Evolutionary conservation across 2,888 invertebrate genomes (phyloP), one percentile per base, ranked within the genome.

Genomic region (Dryobota labecula): DNA sequence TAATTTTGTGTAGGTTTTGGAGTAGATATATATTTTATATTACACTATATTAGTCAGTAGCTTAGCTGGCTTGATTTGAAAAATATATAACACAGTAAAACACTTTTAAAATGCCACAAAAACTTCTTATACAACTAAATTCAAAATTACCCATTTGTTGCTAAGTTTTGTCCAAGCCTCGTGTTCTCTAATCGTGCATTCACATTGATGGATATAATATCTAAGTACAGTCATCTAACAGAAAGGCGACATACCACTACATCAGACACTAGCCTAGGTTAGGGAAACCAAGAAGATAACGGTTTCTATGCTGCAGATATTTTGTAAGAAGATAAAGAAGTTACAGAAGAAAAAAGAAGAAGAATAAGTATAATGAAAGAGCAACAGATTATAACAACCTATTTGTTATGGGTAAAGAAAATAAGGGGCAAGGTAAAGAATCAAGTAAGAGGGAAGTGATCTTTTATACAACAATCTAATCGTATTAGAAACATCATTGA

Each of bases 141-240:
- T 20, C 15, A 24, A 30, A 18, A 56, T 13, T 56, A 62, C 9
- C 2, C 5, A 13, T 0, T 1, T 1, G 13, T 70, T 54, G 76
- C 74, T 74, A 86, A 84, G 73, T 82, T 86, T 87, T 87, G 86
- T 83, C 84, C 73, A 86, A 85, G 75, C 30, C 61, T 76, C 84
- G 68, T 76, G 74, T 78, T 71, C 45, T 73, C 91, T 92, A 93
- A 90, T 83, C 77, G 95, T 94, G 95, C 94, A 87, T 88, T 90
- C 91, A 95, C 94, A 94, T 93, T 89, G 86, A 94, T 89, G 83
- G 85, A 86, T 88, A 83, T 90, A 89, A 90, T 87, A 36, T 78
- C 92, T 93, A 94, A 89, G 81, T 88, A 93, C 89, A 92, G 86
- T 89, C 86, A 90, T 89, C 92, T 93, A 94, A 94, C 92, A 90